These are phyloP conservation scores for Caenorhabditis briggsae DNA, from an alignment of 1,140 invertebrate genomes.

Conservation along the genomic window DNA sequence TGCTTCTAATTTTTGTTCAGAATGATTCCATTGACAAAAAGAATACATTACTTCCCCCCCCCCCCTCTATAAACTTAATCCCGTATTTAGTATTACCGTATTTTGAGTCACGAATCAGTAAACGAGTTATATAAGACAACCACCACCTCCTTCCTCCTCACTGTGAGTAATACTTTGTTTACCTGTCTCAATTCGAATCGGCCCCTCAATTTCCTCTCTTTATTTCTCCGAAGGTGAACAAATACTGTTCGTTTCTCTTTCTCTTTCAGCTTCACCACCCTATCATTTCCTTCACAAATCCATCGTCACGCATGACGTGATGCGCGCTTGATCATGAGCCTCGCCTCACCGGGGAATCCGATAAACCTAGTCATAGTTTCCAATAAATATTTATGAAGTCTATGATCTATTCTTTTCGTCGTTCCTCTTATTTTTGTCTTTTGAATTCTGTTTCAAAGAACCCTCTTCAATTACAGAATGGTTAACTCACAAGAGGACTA, in stretches of 20 bases:
- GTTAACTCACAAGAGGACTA: slow-evolving; percentile 58
- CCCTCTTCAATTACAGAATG: slow-evolving; percentile 41
- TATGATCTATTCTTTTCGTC: not conserved
- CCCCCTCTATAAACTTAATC: no score
- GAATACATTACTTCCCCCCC: not conserved
- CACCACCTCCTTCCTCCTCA: not conserved
- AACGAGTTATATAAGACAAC: slow-evolving; percentile 22
- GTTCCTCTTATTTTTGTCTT: not conserved
- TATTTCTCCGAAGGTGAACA: slow-evolving; percentile 29
- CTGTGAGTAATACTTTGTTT: slow-evolving; percentile 51
- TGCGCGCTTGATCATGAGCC: slow-evolving; percentile 27
- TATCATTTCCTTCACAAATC: not conserved
- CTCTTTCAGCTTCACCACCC: not conserved
- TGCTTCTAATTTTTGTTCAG: no score
- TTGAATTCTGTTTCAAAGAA: not conserved
- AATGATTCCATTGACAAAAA: not conserved
- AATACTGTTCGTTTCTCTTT: slow-evolving; percentile 34
- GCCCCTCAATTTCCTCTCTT: not conserved
- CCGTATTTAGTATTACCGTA: slow-evolving; percentile 16
- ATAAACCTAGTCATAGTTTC: not conserved
- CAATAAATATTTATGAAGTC: not conserved
- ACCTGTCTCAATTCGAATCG: slow-evolving; percentile 46
- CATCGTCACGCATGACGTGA: slow-evolving; percentile 48
- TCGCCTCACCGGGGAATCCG: not conserved
- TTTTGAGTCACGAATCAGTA: slow-evolving; percentile 46